Conservation (phyloP, 2,888 invertebrate species). For the Cataglyphis albicans region DNA sequence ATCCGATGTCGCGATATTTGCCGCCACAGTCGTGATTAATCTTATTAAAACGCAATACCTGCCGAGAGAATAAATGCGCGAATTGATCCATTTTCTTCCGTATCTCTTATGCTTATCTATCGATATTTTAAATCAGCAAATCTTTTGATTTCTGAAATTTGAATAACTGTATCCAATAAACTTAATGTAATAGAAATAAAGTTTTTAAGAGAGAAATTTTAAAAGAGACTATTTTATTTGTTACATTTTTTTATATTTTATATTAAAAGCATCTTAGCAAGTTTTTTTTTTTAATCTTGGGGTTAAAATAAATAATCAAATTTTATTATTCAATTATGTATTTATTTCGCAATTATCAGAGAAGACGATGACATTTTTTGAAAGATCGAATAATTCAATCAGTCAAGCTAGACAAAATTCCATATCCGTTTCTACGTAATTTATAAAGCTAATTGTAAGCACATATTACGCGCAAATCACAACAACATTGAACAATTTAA, state of each 20-base stretch:
- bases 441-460: not conserved
- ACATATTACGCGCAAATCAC: not conserved
- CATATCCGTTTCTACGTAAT: not conserved
- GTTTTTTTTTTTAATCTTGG: not conserved
- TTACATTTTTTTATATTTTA: not conserved
- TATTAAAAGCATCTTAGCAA: not conserved
- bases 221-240: not conserved
- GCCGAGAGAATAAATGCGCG: conserved; percentile 1
- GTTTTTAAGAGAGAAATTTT: not conserved
- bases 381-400: not conserved
- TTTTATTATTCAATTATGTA: not conserved
- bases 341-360: not conserved
- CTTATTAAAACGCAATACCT: not conserved
- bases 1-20: conserved; percentile 22
- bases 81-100: not conserved
- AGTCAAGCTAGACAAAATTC: not conserved
- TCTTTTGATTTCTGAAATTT: not conserved
- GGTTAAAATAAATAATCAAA: not conserved
- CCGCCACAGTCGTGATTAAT: conserved; percentile 7
- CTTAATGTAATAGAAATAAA: not conserved
- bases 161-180: not conserved
- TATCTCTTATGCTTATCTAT: not conserved
- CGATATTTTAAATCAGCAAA: not conserved
- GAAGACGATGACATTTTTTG: not conserved
- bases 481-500: not conserved